phyloP scores from a whole-genome alignment of 2,113 vertebrate genomes.

The Melanotaenia duboulayi region DNA sequence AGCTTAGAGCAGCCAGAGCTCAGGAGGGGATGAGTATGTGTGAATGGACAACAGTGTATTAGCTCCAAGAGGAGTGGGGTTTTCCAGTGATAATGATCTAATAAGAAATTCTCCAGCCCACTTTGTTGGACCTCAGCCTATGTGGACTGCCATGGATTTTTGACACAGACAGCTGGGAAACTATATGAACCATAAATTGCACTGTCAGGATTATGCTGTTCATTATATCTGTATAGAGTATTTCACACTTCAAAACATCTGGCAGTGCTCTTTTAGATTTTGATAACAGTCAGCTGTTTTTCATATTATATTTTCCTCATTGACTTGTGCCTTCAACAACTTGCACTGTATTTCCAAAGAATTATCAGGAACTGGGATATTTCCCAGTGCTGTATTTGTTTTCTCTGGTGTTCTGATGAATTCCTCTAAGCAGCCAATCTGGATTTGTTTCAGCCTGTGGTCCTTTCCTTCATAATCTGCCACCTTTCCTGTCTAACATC shows the following conservation, averaged over 20 bases:
- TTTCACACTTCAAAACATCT: constrained; percentile 13
- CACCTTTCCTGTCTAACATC: too few relatives aligned
- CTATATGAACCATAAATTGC: constrained; percentile 31
- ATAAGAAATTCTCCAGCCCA: constrained; percentile 61
- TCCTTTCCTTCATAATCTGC: too few relatives aligned
- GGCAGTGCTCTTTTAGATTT: constrained; percentile 22
- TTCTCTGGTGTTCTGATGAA: too few relatives aligned
- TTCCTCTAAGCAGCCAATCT: too few relatives aligned
- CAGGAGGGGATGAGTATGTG: constrained; percentile 53
- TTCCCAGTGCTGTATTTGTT: too few relatives aligned
- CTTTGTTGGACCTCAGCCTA: constrained; percentile 53
- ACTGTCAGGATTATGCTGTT: constrained; percentile 7
- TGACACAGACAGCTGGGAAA: constrained; percentile 42
- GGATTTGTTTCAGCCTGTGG: too few relatives aligned
- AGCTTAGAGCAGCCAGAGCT: constrained; percentile 66
- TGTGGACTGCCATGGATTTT: constrained; percentile 36
- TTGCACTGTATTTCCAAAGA: too few relatives aligned
- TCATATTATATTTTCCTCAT: not conserved
- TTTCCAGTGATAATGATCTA: constrained; percentile 69
- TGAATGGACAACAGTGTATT: constrained; percentile 63
- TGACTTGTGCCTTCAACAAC: too few relatives aligned
- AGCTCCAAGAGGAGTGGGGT: constrained; percentile 48
- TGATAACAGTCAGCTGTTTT: not conserved
- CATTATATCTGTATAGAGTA: constrained; percentile 1
- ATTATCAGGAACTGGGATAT: too few relatives aligned